Percentiles rank a stretch among this genome's conserved stretches.
Conservation (phyloP, 35 echinoderm and acorn worm genomes). For the Ophiothrix spiculata region DNA sequence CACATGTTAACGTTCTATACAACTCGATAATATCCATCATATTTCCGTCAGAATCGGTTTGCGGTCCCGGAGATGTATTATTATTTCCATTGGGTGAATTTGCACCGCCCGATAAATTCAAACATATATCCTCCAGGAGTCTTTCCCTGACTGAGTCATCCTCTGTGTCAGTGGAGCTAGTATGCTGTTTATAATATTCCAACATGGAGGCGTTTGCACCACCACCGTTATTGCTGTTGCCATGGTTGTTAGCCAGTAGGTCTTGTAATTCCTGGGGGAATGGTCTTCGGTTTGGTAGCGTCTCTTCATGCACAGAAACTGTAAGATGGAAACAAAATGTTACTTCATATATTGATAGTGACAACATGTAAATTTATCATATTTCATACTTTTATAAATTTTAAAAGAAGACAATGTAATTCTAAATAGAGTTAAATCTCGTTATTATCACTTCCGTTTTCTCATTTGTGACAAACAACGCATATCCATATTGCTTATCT, state of each 20-base stretch:
- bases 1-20: neutral
- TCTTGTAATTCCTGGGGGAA: slow-evolving; percentile 14
- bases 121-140: neutral
- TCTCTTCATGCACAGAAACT: slow-evolving; percentile 43
- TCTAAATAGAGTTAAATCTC: neutral
- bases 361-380: neutral
- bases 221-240: neutral
- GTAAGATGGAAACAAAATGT: neutral
- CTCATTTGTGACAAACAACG: too few species aligned
- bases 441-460: too few species aligned
- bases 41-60: neutral
- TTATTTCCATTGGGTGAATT: slow-evolving; percentile 1
- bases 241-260: neutral
- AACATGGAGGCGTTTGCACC: neutral
- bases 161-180: neutral
- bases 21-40: slow-evolving; percentile 20
- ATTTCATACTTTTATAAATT: too few species aligned
- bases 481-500: too few species aligned
- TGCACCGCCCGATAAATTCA: neutral
- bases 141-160: neutral
- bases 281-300: neutral
- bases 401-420: neutral
- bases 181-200: slow-evolving; percentile 17
- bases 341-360: neutral
- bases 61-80: neutral